These are phyloP conservation scores for Gila orcuttii DNA, from an alignment of 2,113 vertebrate species.

Conservation along the genomic window DNA sequence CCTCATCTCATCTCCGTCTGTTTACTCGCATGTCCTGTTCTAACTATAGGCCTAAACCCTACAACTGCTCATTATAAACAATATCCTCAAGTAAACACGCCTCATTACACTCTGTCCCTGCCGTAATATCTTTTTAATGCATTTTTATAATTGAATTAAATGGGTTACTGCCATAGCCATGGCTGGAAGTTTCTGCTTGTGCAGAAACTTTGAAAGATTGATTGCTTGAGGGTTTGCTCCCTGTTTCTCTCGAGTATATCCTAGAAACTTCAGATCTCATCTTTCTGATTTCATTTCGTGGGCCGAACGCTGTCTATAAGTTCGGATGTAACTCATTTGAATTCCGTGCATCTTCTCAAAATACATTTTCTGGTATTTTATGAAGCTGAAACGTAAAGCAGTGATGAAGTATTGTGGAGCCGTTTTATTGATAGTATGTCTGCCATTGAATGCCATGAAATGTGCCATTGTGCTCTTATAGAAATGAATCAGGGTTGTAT, in stretches of 20 bases:
- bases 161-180: slow-evolving; percentile 75
- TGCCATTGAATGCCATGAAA: slow-evolving; percentile 26
- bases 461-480: slow-evolving; percentile 29
- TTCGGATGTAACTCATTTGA: slow-evolving; percentile 55
- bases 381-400: slow-evolving; percentile 31
- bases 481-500: slow-evolving; percentile 18
- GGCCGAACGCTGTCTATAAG: slow-evolving; percentile 47
- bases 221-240: slow-evolving; percentile 59
- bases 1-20: slow-evolving; percentile 39
- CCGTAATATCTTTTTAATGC: slow-evolving; percentile 86
- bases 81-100: slow-evolving; percentile 82
- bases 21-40: slow-evolving; percentile 58
- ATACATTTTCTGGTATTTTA: slow-evolving; percentile 28
- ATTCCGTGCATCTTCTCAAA: slow-evolving; percentile 47
- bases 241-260: slow-evolving; percentile 52
- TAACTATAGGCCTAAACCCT: slow-evolving; percentile 69
- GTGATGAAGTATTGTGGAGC: slow-evolving; percentile 40
- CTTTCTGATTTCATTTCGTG: slow-evolving; percentile 57
- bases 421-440: slow-evolving; percentile 38
- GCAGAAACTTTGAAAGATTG: slow-evolving; percentile 61
- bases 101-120: slow-evolving; percentile 80
- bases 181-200: slow-evolving; percentile 67
- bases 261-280: slow-evolving; percentile 58
- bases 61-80: slow-evolving; percentile 82
- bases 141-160: slow-evolving; percentile 86